These are phyloP conservation scores for Cervus canadensis DNA, from an alignment of 2,113 vertebrate species.

Conservation along the genomic window DNA sequence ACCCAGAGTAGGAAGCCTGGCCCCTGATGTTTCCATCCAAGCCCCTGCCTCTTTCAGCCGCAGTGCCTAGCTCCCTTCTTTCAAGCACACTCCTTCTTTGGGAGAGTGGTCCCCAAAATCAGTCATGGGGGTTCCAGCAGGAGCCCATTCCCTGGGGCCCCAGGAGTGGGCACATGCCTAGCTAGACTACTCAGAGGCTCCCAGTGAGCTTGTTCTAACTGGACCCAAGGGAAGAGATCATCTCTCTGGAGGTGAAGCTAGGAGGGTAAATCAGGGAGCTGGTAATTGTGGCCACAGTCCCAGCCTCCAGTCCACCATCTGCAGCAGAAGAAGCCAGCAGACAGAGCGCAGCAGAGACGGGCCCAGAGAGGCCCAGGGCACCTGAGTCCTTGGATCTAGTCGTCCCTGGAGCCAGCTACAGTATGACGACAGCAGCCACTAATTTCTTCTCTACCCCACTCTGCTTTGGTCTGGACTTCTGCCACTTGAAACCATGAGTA, in stretches of 20 bases:
- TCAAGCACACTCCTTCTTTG: not conserved
- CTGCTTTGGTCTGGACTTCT: not conserved
- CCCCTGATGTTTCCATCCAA: not conserved
- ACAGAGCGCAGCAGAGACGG: not conserved
- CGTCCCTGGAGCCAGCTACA: not conserved
- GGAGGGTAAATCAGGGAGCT: not conserved
- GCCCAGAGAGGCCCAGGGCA: not conserved
- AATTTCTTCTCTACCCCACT: not conserved
- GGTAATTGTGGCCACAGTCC: not conserved
- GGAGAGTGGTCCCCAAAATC: not conserved
- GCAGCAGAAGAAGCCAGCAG: not conserved
- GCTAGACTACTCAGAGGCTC: not conserved
- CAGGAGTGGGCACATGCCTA: not conserved
- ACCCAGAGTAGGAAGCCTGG: not conserved
- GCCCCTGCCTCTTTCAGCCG: not conserved
- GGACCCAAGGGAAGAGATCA: not conserved
- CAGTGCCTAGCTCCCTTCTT: not conserved
- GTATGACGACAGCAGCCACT: not conserved
- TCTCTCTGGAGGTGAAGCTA: not conserved
- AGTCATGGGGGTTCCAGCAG: not conserved
- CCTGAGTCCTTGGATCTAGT: not conserved
- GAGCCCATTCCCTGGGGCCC: too few species aligned
- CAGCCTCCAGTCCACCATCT: not conserved
- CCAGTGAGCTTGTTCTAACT: not conserved
- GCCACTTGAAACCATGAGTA: not conserved